Percentiles rank a stretch among this genome's conserved stretches.
Conservation (phyloP, 1,140 invertebrate genomes). For the Pogonomyrmex californicus region DNA sequence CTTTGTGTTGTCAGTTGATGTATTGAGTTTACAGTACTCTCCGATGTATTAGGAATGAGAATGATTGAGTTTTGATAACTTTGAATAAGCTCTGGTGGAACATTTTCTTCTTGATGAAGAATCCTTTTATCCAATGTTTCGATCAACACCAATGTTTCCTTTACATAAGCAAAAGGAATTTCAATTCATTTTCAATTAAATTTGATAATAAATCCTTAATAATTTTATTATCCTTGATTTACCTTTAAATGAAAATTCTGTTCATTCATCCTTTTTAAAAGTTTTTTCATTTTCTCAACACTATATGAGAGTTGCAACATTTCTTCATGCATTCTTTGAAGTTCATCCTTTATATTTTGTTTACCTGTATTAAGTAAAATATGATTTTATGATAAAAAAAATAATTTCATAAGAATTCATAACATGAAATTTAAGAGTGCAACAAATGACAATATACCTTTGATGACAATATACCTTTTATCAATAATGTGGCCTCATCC, state of each 20-base stretch:
- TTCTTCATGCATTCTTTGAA: conserved; percentile 41
- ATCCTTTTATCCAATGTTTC: conserved; percentile 69
- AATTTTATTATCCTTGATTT: conserved; percentile 33
- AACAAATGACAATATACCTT: neutral
- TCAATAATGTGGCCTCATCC: neutral
- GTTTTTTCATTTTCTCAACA: conserved; percentile 61
- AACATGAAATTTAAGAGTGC: neutral
- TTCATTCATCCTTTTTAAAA: conserved; percentile 67
- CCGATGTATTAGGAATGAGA: neutral
- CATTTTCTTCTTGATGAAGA: conserved; percentile 74
- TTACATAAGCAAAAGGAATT: neutral
- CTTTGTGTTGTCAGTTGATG: neutral
- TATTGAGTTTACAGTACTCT: neutral
- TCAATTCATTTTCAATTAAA: conserved; percentile 1
- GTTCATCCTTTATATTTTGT: conserved; percentile 64
- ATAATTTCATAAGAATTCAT: neutral
- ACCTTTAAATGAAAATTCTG: conserved; percentile 73
- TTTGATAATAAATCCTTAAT: conserved; percentile 5
- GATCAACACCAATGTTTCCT: conserved; percentile 68
- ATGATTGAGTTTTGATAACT: conserved; percentile 52
- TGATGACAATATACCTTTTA: conserved; percentile 40
- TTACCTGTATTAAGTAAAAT: conserved; percentile 70
- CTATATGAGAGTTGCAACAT: conserved; percentile 46
- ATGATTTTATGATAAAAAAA: neutral
- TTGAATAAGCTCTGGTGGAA: conserved; percentile 72